Base-by-base conservation (phyloP, 2,888 invertebrate genomes). In the Tridacna gigas region DNA sequence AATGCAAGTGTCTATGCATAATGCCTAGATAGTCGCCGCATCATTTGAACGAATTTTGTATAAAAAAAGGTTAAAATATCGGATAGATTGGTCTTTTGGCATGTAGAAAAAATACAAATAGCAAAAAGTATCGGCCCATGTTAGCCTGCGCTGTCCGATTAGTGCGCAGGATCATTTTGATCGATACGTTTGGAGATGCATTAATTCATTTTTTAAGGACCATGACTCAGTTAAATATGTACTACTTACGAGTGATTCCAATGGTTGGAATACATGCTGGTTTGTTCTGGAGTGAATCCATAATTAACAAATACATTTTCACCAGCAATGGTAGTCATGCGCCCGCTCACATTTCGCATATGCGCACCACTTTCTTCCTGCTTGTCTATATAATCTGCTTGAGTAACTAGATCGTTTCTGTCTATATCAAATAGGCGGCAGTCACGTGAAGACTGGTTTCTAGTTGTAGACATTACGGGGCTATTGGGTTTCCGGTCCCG, bases 251-350 rank as follows among this genome's bases (percentile, higher is more conserved):
- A 45, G 11, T n/a, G 28, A 48, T 71, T 51, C 71, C 51, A 71
- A n/a, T 71, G 71, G 71, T 47, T 71, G 20, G 71, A 45, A 26
- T 71, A 71, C 51, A 71, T 71, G 51, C 47, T 51, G 25, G n/a
- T 51, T 25, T 48, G 22, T 25, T 71, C 71, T 25, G n/a, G 48
- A 12, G 48, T 25, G 22, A 45, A 84, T 0, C 79, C 79, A 7
- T 77, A 37, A 47, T 84, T 84, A 45, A 79, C 67, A 74, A 82
- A 82, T 25, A 79, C 77, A 25, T 63, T 67, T n/a, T 73, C 79
- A 48, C 79, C 76, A 28, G 60, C 74, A 47, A 66, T 56, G 22
- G 73, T 81, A 22, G 79, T 56, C 60, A 80, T 47, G 45, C 61
- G 77, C 37, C 66, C 48, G 20, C n/a, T 28, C 22, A 61, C 45